These are phyloP conservation scores for Theocolax elegans DNA, from an alignment of 1,140 invertebrate genomes.

Conservation along the genomic window DNA sequence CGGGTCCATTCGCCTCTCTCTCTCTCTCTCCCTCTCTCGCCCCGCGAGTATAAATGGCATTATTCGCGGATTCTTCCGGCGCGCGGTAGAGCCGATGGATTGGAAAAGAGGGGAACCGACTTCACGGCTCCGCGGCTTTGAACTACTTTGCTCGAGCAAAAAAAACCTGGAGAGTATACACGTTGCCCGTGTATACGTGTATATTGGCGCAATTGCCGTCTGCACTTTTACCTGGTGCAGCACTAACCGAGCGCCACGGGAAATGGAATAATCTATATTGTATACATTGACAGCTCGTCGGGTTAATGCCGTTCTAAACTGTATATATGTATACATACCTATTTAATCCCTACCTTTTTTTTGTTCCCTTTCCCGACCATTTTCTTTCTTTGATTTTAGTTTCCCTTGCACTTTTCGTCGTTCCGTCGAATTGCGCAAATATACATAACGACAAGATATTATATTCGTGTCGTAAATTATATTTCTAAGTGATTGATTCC, in stretches of 20 bases:
- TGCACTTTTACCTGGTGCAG: background rate
- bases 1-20: constrained; percentile 4
- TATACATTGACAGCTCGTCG: background rate
- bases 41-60: background rate
- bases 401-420: no score
- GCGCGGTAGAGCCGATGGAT: background rate
- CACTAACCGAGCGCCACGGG: background rate
- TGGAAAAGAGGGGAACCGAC: background rate
- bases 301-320: no score
- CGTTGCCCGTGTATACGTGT: background rate
- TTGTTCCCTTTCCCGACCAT: no score
- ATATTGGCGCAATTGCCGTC: constrained; percentile 1
- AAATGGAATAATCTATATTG: background rate
- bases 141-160: constrained; percentile 26
- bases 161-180: constrained; percentile 13
- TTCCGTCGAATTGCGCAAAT: no score
- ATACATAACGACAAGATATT: no score
- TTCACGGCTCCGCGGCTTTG: constrained; percentile 30
- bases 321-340: no score
- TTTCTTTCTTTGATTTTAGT: no score
- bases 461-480: no score
- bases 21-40: background rate
- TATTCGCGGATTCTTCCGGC: constrained; percentile 14
- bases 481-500: no score
- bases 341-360: no score